Percentiles rank a stretch among this genome's conserved stretches.
Conservation (phyloP, 2,888 invertebrate genomes). For the Trisateles emortualis region DNA sequence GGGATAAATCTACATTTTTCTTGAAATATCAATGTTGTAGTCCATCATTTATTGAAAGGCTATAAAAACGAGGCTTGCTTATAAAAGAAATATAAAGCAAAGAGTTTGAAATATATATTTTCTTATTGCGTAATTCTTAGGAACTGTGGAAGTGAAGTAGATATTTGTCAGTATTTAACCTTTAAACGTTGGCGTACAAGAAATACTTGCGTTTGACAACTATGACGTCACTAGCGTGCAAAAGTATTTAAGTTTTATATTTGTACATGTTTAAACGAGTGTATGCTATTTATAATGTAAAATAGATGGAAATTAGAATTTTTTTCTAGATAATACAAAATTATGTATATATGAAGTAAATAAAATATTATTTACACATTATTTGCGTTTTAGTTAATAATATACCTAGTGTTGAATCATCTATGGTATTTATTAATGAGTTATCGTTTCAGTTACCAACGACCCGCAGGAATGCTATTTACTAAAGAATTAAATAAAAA, state of each 20-base stretch:
- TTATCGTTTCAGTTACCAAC: too few species aligned
- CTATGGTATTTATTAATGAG: too few species aligned
- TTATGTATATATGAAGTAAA: constrained; percentile 60
- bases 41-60: background rate
- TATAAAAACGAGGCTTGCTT: background rate
- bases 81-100: background rate
- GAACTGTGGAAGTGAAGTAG: constrained; percentile 36
- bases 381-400: constrained; percentile 6
- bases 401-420: background rate
- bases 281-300: constrained; percentile 44
- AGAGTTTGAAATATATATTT: constrained; percentile 14
- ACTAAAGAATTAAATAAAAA: too few species aligned
- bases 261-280: constrained; percentile 33
- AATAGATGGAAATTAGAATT: constrained; percentile 41
- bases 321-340: constrained; percentile 54
- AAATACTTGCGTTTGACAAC: too few species aligned
- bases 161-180: constrained; percentile 41
- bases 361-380: constrained; percentile 62
- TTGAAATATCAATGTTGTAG: background rate
- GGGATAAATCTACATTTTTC: background rate
- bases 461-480: too few species aligned
- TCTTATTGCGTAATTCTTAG: constrained; percentile 21
- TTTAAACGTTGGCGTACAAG: too few species aligned
- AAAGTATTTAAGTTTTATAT: too few species aligned
- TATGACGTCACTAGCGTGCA: too few species aligned